A percentile compares a stretch with the other conserved stretches of the same genome.
These are phyloP conservation scores for Podargus strigoides DNA, from an alignment of 2,797 vertebrate species.

Conservation along the genomic window DNA sequence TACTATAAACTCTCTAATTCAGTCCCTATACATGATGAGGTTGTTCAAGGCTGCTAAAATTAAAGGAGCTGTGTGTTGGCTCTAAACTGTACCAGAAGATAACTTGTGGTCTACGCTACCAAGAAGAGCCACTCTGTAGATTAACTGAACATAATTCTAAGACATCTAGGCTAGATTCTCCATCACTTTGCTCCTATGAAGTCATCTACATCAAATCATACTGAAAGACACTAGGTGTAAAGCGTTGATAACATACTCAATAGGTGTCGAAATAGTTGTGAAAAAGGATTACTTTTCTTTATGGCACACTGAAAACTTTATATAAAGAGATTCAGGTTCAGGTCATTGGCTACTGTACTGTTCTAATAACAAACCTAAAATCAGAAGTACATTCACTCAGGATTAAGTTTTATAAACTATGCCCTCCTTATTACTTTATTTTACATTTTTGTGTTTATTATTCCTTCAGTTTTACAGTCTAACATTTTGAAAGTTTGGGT, in stretches of 20 bases:
- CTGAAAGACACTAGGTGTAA: background rate
- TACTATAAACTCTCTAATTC: background rate
- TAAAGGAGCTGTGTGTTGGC: background rate
- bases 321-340: background rate
- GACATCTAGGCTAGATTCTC: background rate
- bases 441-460: background rate
- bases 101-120: background rate
- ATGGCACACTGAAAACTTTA: background rate
- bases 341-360: background rate
- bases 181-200: background rate
- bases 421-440: background rate
- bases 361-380: background rate
- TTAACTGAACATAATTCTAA: background rate
- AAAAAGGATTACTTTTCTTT: background rate
- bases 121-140: background rate
- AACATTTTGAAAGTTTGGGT: background rate
- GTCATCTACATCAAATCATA: background rate
- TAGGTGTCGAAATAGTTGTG: background rate
- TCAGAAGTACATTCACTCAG: background rate
- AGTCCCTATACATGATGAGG: background rate
- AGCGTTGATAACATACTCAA: accelerated
- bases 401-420: background rate
- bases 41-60: background rate
- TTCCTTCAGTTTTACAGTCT: background rate
- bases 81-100: background rate